Conservation (phyloP, 2,888 invertebrate species). For the Archips crataeganus region DNA sequence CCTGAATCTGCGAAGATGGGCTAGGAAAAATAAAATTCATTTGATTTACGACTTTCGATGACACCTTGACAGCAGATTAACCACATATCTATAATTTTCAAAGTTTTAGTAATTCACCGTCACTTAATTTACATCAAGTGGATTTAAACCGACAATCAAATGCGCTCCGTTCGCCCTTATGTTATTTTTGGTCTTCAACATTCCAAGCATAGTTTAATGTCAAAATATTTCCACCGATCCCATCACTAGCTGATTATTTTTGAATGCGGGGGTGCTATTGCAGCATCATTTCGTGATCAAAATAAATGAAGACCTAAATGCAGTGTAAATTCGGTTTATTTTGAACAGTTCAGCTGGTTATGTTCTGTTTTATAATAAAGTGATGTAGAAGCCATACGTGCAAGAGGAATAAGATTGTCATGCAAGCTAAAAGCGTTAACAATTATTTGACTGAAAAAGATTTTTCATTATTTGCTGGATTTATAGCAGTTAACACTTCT, state of each 20-base stretch:
- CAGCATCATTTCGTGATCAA: not conserved
- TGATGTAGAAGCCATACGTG: too few relatives aligned
- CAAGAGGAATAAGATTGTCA: too few relatives aligned
- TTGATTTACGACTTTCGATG: not conserved
- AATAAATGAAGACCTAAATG: too few relatives aligned
- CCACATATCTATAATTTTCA: not conserved
- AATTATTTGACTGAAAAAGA: too few relatives aligned
- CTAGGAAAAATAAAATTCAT: not conserved
- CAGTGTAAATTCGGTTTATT: too few relatives aligned
- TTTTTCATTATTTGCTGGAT: too few relatives aligned
- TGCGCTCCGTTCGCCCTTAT: not conserved
- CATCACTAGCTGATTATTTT: not conserved
- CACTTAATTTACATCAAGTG: not conserved
- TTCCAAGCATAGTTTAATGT: not conserved
- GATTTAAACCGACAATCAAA: not conserved
- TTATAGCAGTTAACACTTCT: too few relatives aligned
- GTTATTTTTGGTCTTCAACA: not conserved
- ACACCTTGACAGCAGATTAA: not conserved
- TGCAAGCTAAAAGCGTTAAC: too few relatives aligned
- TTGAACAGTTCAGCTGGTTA: too few relatives aligned
- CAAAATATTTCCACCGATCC: conserved; percentile 3
- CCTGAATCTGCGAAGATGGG: not conserved
- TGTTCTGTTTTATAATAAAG: too few relatives aligned
- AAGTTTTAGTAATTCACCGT: not conserved
- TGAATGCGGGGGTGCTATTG: not conserved